Conservation (phyloP, 2,888 invertebrate species). For the Ophioninae sp. region DNA sequence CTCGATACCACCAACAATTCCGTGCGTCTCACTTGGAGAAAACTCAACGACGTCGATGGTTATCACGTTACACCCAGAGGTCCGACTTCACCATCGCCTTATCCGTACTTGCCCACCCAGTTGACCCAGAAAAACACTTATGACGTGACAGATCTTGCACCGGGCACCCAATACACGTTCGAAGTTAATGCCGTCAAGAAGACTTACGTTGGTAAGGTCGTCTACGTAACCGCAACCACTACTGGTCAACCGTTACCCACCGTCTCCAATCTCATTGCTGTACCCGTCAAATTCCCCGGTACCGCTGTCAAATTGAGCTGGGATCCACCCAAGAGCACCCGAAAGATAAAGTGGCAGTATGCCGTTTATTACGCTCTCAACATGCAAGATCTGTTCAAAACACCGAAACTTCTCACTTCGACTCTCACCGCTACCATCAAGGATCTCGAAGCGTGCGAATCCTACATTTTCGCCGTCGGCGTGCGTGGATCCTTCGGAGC, state of each 20-base stretch:
- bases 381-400: conserved; percentile 84
- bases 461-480: conserved; percentile 88
- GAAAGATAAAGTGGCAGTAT: conserved; percentile 85
- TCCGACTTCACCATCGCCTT: conserved; percentile 81
- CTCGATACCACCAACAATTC: conserved; percentile 82
- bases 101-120: conserved; percentile 82
- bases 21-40: conserved; percentile 85
- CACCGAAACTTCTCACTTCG: conserved; percentile 81
- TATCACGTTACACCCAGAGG: conserved; percentile 83
- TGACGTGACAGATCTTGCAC: conserved; percentile 77
- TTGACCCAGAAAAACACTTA: conserved; percentile 80
- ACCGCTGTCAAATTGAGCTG: conserved; percentile 87
- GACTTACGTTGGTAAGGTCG: conserved; percentile 83
- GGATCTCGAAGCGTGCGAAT: conserved; percentile 88
- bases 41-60: conserved; percentile 83
- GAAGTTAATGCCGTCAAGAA: conserved; percentile 86
- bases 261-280: conserved; percentile 82
- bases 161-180: conserved; percentile 83
- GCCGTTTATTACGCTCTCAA: conserved; percentile 87
- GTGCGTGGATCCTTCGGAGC: conserved; percentile 85
- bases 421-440: conserved; percentile 83
- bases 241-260: conserved; percentile 82
- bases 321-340: conserved; percentile 84
- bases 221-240: conserved; percentile 81
- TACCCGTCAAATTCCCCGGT: conserved; percentile 82